Conservation (phyloP, 2,888 invertebrate genomes). For the Stegana nigrithorax region DNA sequence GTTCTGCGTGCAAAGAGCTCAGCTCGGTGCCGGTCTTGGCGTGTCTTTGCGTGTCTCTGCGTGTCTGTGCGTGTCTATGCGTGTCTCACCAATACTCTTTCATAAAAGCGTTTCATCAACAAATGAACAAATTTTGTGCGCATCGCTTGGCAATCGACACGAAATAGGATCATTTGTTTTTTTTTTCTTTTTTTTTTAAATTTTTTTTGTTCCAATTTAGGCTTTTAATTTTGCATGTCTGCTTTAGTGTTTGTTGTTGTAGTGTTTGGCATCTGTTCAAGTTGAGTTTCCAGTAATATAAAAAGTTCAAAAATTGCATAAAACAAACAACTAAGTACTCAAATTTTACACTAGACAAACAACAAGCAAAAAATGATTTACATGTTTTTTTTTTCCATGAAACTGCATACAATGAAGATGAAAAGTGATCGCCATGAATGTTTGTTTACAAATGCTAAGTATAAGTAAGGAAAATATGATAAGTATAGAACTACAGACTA, state of each 20-base stretch:
- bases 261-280: too few species aligned
- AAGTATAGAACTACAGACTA: neutral
- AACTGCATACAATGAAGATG: too few species aligned
- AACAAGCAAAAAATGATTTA: too few species aligned
- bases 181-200: conserved; percentile 12
- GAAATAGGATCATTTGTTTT: conserved; percentile 19
- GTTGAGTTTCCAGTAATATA: too few species aligned
- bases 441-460: neutral
- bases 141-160: too few species aligned
- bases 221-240: too few species aligned
- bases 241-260: too few species aligned
- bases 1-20: conserved; percentile 13
- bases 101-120: neutral
- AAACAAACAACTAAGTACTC: neutral
- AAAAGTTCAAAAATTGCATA: neutral
- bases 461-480: neutral
- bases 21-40: too few species aligned
- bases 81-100: neutral
- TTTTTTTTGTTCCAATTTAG: neutral
- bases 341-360: too few species aligned
- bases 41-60: neutral
- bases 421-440: too few species aligned
- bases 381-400: too few species aligned
- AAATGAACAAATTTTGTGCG: too few species aligned
- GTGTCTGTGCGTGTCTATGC: neutral